These are phyloP conservation scores for Amblyraja radiata DNA, from an alignment of 2,797 vertebrate species.

Conservation along the genomic window DNA sequence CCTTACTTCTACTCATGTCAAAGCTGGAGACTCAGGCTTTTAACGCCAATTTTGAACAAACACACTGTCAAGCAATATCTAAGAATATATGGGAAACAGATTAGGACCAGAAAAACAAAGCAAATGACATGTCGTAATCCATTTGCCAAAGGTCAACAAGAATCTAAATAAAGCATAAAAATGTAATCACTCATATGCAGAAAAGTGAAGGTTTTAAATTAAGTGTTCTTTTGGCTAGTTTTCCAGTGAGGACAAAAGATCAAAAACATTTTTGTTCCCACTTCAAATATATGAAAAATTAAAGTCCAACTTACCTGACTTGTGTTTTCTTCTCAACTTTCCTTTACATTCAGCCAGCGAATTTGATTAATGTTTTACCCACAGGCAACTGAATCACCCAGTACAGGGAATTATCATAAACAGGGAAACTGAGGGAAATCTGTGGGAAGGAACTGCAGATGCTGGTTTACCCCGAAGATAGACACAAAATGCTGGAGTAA, in stretches of 20 bases:
- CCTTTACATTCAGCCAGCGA: no score
- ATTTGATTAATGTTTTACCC: no score
- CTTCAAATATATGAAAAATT: not conserved
- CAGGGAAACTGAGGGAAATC: no score
- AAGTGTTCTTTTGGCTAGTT: not conserved
- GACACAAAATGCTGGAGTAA: no score
- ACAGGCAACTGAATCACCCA: no score
- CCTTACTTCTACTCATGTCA: not conserved
- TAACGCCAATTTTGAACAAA: not conserved
- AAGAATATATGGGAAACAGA: not conserved
- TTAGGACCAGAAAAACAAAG: not conserved
- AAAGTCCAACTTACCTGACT: not conserved
- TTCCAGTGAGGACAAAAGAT: not conserved
- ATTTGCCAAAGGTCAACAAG: not conserved
- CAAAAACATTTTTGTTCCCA: not conserved
- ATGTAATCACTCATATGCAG: not conserved
- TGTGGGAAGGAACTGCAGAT: no score
- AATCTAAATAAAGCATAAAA: not conserved
- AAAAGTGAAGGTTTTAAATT: not conserved
- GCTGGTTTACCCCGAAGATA: no score
- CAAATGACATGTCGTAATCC: not conserved
- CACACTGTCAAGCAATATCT: not conserved
- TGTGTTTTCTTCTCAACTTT: not conserved
- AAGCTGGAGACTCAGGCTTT: no score
- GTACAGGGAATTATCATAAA: no score